Percentiles rank a stretch among this genome's conserved stretches.
Conservation (phyloP, 2,888 invertebrate species). For the Synanthedon formicaeformis region DNA sequence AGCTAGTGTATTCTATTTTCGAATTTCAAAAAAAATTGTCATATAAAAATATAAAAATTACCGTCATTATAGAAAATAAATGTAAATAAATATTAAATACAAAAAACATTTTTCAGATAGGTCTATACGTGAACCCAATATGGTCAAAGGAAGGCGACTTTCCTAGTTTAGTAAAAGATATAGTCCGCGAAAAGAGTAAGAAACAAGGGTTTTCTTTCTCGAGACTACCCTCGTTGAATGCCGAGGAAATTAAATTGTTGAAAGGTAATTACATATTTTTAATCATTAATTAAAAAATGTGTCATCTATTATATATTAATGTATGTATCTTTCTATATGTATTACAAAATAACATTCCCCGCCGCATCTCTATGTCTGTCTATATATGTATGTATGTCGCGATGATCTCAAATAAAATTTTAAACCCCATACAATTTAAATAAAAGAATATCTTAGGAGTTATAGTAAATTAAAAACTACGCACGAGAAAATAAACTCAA, state of each 20-base stretch:
- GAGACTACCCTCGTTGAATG: constrained; percentile 28
- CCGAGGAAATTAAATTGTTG: constrained; percentile 31
- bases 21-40: too few species aligned
- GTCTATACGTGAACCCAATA: constrained; percentile 57
- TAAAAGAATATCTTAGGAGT: too few species aligned
- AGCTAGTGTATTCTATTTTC: background rate
- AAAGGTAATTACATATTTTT: constrained; percentile 26
- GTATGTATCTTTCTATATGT: too few species aligned
- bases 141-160: constrained; percentile 60
- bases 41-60: too few species aligned
- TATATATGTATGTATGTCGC: too few species aligned
- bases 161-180: constrained; percentile 35
- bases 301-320: too few species aligned
- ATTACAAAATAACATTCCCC: too few species aligned
- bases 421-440: too few species aligned
- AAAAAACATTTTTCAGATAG: constrained; percentile 31
- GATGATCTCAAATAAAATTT: too few species aligned
- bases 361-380: too few species aligned
- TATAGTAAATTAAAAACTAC: too few species aligned
- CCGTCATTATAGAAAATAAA: constrained; percentile 16
- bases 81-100: constrained; percentile 20
- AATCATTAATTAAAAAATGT: background rate
- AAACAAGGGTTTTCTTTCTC: constrained; percentile 40
- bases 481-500: too few species aligned
- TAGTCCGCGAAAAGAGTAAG: constrained; percentile 32